These are phyloP conservation scores for Stenodera caucasica DNA, from an alignment of 2,888 invertebrate genomes.

Conservation along the genomic window DNA sequence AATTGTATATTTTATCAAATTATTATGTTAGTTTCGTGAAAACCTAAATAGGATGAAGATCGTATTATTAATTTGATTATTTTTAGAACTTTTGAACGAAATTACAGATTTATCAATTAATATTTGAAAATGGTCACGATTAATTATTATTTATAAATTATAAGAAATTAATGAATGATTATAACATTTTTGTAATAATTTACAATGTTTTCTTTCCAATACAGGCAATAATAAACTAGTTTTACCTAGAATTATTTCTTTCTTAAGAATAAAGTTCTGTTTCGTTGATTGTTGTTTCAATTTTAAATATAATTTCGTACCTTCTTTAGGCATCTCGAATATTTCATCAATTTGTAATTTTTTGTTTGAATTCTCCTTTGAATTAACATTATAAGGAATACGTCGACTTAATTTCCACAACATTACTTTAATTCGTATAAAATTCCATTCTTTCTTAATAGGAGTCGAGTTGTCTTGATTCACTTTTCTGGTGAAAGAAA, in stretches of 20 bases:
- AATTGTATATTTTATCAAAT: slow-evolving; percentile 7
- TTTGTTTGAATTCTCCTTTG: slow-evolving; percentile 34
- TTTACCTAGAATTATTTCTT: slow-evolving; percentile 44
- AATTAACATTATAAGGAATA: slow-evolving; percentile 38
- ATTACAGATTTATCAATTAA: slow-evolving; percentile 30
- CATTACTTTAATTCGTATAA: slow-evolving; percentile 37
- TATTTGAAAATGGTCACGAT: slow-evolving; percentile 12
- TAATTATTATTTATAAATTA: slow-evolving; percentile 39
- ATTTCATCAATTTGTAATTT: slow-evolving; percentile 29
- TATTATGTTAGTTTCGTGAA: no score
- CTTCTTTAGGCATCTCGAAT: slow-evolving; percentile 35
- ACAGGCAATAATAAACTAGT: slow-evolving; percentile 44
- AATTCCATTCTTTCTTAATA: slow-evolving; percentile 33
- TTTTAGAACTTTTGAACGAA: slow-evolving; percentile 39
- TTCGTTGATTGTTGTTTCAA: slow-evolving; percentile 25
- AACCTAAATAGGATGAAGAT: no score
- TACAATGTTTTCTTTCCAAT: slow-evolving; percentile 36
- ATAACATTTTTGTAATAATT: slow-evolving; percentile 33
- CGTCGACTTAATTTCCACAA: slow-evolving; percentile 34
- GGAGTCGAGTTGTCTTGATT: slow-evolving; percentile 17
- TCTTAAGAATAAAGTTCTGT: slow-evolving; percentile 32
- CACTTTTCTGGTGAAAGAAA: slow-evolving; percentile 37
- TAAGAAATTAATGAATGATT: slow-evolving; percentile 46
- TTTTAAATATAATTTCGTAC: slow-evolving; percentile 31
- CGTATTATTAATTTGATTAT: slow-evolving; percentile 12